A percentile compares a stretch with the other conserved stretches of the same genome.
Evolutionary conservation across 2,113 vertebrate genomes (phyloP).

Genomic region (Porphyrio hochstetteri): DNA sequence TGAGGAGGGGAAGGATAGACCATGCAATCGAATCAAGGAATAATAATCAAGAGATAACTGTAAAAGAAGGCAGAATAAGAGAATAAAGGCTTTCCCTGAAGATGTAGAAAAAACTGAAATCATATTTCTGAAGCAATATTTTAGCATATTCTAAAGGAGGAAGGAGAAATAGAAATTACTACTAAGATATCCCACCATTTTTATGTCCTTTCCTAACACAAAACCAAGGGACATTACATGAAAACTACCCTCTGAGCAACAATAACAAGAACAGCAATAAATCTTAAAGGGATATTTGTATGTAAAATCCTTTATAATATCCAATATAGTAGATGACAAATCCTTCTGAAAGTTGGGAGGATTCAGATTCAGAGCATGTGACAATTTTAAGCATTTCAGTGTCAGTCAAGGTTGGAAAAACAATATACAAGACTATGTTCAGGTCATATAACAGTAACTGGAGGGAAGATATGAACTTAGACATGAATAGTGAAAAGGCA

Average conservation of each 20-base stretch:
- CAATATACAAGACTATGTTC: rapidly evolving
- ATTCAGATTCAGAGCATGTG: not conserved
- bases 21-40: not conserved
- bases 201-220: not conserved
- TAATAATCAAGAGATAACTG: not conserved
- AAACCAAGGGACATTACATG: not conserved
- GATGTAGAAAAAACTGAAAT: not conserved
- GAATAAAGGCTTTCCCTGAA: not conserved
- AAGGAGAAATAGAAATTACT: not conserved
- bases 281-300: not conserved
- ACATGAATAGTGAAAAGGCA: not conserved
- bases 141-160: not conserved
- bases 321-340: not conserved
- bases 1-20: not conserved
- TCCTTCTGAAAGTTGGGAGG: not conserved
- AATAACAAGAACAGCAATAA: not conserved
- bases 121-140: not conserved
- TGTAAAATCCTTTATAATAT: not conserved
- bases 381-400: not conserved
- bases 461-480: not conserved
- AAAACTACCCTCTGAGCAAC: not conserved
- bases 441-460: not conserved
- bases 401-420: not conserved
- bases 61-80: not conserved
- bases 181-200: not conserved